Evolutionary conservation across 2,888 invertebrate species (phyloP).

Genomic region (Choreutis nemorana): DNA sequence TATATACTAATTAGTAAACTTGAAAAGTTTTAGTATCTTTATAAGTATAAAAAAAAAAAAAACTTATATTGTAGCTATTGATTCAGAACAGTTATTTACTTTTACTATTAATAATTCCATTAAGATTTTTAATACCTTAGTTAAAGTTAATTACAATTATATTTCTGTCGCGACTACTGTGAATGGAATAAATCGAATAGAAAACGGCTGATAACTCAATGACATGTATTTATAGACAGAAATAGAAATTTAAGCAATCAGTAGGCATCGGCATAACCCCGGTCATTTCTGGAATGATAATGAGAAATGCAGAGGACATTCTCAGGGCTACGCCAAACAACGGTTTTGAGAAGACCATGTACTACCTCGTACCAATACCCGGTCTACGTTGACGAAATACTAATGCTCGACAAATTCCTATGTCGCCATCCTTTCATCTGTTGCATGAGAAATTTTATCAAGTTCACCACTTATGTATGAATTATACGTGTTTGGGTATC

Average conservation of each 20-base stretch:
- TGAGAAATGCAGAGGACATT: constrained; percentile 30
- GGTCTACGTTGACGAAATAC: constrained; percentile 37
- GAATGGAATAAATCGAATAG: constrained; percentile 22
- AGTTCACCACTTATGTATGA: too few species aligned
- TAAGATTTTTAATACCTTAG: too few species aligned
- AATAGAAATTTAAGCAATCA: constrained; percentile 44
- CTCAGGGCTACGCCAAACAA: constrained; percentile 51
- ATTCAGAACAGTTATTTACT: too few species aligned
- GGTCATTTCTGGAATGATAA: constrained; percentile 36
- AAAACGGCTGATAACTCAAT: too few species aligned
- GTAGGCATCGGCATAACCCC: constrained; percentile 31
- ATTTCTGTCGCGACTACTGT: too few species aligned
- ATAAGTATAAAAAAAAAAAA: too few species aligned
- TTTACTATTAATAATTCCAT: too few species aligned
- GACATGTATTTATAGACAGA: constrained; percentile 14
- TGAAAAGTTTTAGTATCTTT: too few species aligned
- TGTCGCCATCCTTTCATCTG: constrained; percentile 40
- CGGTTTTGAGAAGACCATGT: constrained; percentile 61
- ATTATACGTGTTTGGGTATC: too few species aligned
- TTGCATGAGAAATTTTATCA: constrained; percentile 52
- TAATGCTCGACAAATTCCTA: constrained; percentile 46
- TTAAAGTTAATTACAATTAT: too few species aligned
- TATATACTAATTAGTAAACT: too few species aligned
- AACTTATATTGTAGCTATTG: too few species aligned
- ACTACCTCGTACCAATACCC: constrained; percentile 54